These are phyloP conservation scores for Aradus depressus DNA, from an alignment of 2,888 invertebrate species.

Conservation along the genomic window DNA sequence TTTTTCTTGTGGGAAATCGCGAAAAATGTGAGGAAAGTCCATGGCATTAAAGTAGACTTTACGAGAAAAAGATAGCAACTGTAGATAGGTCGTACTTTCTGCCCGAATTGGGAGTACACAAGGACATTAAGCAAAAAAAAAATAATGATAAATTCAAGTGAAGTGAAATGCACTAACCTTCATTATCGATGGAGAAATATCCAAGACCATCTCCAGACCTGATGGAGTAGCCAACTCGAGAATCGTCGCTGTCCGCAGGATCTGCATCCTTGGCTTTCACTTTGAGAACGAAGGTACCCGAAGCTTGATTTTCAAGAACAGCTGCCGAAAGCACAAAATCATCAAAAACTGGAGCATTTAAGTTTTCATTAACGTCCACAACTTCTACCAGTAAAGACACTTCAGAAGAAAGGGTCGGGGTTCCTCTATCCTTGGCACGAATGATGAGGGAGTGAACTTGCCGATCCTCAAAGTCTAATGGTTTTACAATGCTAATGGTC, in stretches of 20 bases:
- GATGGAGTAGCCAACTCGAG: conserved; percentile 73
- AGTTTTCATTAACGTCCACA: conserved; percentile 90
- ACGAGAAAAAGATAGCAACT: too few relatives aligned
- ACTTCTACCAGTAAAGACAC: conserved; percentile 74
- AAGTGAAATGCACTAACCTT: conserved; percentile 29
- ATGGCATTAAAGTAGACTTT: too few relatives aligned
- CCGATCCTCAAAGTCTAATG: conserved; percentile 77
- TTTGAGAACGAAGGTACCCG: conserved; percentile 63
- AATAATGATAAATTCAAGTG: background rate
- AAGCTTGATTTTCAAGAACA: conserved; percentile 69
- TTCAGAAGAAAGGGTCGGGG: conserved; percentile 65
- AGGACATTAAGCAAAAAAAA: background rate
- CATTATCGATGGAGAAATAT: conserved; percentile 70
- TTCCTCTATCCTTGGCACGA: conserved; percentile 74
- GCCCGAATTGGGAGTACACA: too few relatives aligned
- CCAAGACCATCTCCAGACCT: conserved; percentile 84
- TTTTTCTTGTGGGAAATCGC: too few relatives aligned
- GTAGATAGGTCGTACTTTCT: too few relatives aligned
- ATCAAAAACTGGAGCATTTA: conserved; percentile 67
- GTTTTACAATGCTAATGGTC: conserved; percentile 64
- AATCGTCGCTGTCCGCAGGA: conserved; percentile 67
- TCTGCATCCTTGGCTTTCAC: conserved; percentile 72
- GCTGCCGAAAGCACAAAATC: conserved; percentile 64
- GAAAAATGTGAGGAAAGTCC: too few relatives aligned
- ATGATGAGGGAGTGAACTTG: conserved; percentile 82